Evolutionary conservation across 2,797 vertebrate species (phyloP).

Genomic region (Sebastolobus alascanus): DNA sequence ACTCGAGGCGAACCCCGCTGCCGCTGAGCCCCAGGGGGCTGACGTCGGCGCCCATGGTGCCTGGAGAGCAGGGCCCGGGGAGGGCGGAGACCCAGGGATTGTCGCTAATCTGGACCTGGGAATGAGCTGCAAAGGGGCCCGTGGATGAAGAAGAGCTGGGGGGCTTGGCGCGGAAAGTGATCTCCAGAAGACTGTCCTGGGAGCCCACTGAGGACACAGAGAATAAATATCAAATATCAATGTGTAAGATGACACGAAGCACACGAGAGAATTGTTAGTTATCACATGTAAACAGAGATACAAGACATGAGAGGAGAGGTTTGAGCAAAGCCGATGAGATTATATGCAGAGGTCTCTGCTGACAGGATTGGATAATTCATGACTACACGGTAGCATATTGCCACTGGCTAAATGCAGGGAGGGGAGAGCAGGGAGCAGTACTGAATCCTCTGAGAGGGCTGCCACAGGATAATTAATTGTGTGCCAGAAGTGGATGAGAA

Average conservation of each 20-base stretch:
- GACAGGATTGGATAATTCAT: conserved; percentile 59
- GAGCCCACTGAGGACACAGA: conserved; percentile 88
- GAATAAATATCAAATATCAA: not conserved
- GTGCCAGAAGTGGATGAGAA: conserved; percentile 45
- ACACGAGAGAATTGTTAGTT: conserved; percentile 16
- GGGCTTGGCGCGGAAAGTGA: conserved; percentile 92
- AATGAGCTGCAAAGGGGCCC: conserved; percentile 82
- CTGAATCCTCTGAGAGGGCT: conserved; percentile 47
- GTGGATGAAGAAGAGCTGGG: conserved; percentile 84
- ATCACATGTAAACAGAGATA: conserved; percentile 31
- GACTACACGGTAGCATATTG: conserved; percentile 33
- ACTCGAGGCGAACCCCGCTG: conserved; percentile 90
- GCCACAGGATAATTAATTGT: conserved; percentile 62
- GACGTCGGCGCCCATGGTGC: conserved; percentile 49
- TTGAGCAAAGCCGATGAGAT: conserved; percentile 33
- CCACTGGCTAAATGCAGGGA: conserved; percentile 33
- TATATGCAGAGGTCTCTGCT: conserved; percentile 36
- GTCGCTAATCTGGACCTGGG: conserved; percentile 79
- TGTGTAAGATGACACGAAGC: conserved; percentile 1
- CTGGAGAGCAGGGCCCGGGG: conserved; percentile 72
- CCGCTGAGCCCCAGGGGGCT: conserved; percentile 87
- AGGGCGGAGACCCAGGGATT: conserved; percentile 77
- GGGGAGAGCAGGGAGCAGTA: conserved; percentile 31
- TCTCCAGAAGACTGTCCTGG: conserved; percentile 98
- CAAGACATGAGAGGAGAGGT: conserved; percentile 6